Percentiles rank a stretch among this genome's conserved stretches.
Evolutionary conservation across 64 coral and sea anemone genomes (phyloP).

Genomic region (Stichodactyla mertensii): DNA sequence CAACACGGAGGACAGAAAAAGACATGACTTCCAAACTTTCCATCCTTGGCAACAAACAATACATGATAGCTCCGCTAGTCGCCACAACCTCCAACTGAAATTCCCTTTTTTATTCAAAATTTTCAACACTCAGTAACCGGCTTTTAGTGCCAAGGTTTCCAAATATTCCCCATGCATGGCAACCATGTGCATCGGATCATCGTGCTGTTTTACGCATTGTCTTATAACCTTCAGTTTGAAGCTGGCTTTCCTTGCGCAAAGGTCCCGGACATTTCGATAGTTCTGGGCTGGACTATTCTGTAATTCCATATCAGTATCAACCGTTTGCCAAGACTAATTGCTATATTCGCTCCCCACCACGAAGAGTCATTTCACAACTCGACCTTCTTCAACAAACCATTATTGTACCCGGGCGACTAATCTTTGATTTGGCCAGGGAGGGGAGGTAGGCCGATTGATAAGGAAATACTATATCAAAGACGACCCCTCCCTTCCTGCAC

Average conservation of each 20-base stretch:
- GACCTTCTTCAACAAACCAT: not conserved
- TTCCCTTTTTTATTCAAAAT: not conserved
- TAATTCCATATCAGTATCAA: not conserved
- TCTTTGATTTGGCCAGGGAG: not conserved
- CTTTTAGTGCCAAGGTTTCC: no score
- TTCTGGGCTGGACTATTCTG: not conserved
- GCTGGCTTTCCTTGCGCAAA: not conserved
- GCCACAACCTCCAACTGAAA: no score
- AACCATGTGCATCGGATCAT: no score
- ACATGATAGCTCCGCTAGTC: no score
- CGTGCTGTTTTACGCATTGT: no score
- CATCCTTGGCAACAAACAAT: no score
- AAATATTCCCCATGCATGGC: no score
- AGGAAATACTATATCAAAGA: not conserved
- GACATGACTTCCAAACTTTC: no score
- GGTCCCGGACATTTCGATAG: not conserved
- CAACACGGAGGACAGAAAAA: no score
- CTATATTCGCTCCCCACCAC: not conserved
- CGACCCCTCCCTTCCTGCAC: not conserved
- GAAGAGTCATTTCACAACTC: not conserved
- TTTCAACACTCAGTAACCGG: not conserved
- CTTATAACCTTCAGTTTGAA: no score
- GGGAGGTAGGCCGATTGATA: not conserved
- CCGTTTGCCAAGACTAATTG: conserved; percentile 2
- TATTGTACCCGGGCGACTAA: not conserved